Conservation (phyloP, 2,113 vertebrate genomes). For the Seriola aureovittata region DNA sequence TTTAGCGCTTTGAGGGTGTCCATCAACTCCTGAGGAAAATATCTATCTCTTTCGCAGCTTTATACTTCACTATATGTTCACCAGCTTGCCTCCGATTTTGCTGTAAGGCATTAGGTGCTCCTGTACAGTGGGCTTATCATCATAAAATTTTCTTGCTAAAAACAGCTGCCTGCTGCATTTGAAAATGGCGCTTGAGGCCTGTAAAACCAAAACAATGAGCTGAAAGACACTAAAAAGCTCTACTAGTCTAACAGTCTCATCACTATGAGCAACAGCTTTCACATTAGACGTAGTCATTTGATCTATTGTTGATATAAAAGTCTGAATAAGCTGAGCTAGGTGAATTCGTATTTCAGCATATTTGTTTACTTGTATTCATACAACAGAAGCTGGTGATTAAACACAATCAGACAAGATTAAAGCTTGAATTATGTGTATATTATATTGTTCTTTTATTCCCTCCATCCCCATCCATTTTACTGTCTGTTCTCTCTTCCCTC, state of each 20-base stretch:
- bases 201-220: neutral
- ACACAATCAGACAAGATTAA: constrained; percentile 41
- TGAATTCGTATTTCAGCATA: constrained; percentile 5
- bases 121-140: neutral
- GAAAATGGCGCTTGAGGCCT: no score
- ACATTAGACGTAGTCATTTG: no score
- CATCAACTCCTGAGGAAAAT: neutral
- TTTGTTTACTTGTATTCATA: constrained; percentile 36
- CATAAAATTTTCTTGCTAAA: no score
- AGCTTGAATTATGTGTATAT: constrained; percentile 42
- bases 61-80: neutral
- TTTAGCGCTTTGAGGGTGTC: neutral
- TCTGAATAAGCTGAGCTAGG: neutral
- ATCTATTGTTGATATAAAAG: neutral
- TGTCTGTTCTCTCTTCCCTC: constrained; percentile 37
- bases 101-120: neutral
- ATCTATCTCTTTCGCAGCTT: neutral
- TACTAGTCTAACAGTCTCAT: no score
- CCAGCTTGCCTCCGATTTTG: neutral
- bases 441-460: constrained; percentile 10
- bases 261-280: no score
- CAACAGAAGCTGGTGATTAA: constrained; percentile 12
- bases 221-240: no score
- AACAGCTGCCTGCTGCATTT: no score
- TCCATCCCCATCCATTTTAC: constrained; percentile 13